A percentile compares a stretch with the other conserved stretches of the same genome.
Conservation (phyloP, 2,113 vertebrate species). For the Anarhynchus alexandrinus region DNA sequence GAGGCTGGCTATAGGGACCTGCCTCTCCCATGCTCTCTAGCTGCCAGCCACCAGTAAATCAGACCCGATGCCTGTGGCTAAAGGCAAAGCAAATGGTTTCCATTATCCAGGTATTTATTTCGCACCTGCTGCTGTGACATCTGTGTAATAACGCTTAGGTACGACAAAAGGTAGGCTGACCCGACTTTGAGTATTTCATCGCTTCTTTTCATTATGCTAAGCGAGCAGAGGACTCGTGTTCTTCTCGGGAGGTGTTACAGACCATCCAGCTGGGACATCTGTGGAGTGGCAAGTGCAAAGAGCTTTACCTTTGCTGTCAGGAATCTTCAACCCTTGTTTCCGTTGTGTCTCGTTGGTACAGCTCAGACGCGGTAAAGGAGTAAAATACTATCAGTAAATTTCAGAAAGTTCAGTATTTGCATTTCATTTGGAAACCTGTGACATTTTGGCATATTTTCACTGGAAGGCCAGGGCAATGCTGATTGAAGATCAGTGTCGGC, state of each 20-base stretch:
- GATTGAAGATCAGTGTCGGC: slow-evolving; percentile 40
- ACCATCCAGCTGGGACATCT: not conserved
- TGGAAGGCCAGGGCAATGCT: slow-evolving; percentile 39
- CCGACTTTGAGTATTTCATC: not conserved
- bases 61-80: not conserved
- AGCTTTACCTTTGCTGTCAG: slow-evolving; percentile 10
- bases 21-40: not conserved
- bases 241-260: not conserved
- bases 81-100: slow-evolving; percentile 43
- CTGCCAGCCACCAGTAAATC: slow-evolving; percentile 40
- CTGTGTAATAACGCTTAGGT: slow-evolving; percentile 12
- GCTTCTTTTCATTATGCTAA: not conserved
- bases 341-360: not conserved
- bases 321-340: slow-evolving; percentile 33
- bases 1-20: not conserved
- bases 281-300: not conserved
- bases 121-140: slow-evolving; percentile 30
- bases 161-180: slow-evolving; percentile 25
- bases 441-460: slow-evolving; percentile 54
- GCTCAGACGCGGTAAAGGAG: slow-evolving; percentile 14
- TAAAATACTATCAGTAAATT: slow-evolving; percentile 54
- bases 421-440: slow-evolving; percentile 65
- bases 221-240: not conserved
- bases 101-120: slow-evolving; percentile 46
- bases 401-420: slow-evolving; percentile 66